Conservation (phyloP, 2,888 invertebrate genomes). For the Lasius platythorax region DNA sequence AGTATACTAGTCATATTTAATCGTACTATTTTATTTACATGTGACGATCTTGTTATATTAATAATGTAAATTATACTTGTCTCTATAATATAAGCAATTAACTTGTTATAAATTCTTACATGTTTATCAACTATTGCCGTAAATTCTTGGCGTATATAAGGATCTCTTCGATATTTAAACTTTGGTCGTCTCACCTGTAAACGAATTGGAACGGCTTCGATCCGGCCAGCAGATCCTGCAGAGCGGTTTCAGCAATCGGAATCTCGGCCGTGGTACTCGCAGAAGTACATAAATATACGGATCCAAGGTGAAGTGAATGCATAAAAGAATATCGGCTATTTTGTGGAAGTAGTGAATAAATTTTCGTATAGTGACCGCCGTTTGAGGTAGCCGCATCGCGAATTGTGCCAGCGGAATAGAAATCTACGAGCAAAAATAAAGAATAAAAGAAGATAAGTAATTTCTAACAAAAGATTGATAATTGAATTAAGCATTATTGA, state of each 20-base stretch:
- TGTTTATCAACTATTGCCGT: neutral
- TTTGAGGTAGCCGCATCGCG: slow-evolving; percentile 72
- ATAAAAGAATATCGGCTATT: slow-evolving; percentile 91
- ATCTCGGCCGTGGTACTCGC: slow-evolving; percentile 85
- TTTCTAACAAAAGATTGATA: neutral
- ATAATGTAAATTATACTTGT: neutral
- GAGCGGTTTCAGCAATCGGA: slow-evolving; percentile 82
- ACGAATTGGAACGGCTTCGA: slow-evolving; percentile 81
- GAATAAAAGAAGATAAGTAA: neutral
- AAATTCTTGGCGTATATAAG: neutral
- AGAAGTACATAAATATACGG: slow-evolving; percentile 94
- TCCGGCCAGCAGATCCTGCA: slow-evolving; percentile 82
- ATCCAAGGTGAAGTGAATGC: slow-evolving; percentile 93
- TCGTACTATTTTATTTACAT: neutral
- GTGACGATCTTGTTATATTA: neutral
- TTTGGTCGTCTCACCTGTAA: slow-evolving; percentile 75
- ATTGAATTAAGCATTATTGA: neutral
- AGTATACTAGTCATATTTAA: neutral
- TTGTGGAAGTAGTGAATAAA: slow-evolving; percentile 86
- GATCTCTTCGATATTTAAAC: neutral
- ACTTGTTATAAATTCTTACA: neutral
- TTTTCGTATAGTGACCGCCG: slow-evolving; percentile 70
- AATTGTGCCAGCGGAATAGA: slow-evolving; percentile 89
- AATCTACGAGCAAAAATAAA: slow-evolving; percentile 86
- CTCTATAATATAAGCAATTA: neutral